Evolutionary conservation across 2,113 vertebrate genomes (phyloP).

Genomic region (Chunga burmeisteri): DNA sequence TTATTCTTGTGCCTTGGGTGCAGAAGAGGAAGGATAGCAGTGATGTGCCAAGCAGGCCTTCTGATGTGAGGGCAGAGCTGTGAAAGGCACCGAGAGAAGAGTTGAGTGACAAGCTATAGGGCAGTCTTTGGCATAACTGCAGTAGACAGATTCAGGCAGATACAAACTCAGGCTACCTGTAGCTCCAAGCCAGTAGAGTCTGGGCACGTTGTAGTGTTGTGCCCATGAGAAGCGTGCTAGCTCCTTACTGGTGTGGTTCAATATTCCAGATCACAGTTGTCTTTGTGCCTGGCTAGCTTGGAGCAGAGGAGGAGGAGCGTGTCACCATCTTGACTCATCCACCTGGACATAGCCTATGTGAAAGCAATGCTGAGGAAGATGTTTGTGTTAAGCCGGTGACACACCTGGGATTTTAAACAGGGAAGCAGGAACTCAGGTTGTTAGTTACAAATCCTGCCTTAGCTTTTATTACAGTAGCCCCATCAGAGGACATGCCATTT

Average conservation of each 20-base stretch:
- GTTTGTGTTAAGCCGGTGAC: neutral
- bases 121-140: neutral
- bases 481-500: neutral
- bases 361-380: neutral
- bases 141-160: neutral
- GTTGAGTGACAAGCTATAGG: no score
- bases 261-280: neutral
- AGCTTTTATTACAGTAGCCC: neutral
- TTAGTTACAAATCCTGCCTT: neutral
- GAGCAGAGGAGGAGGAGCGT: neutral
- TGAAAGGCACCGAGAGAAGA: neutral
- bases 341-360: neutral
- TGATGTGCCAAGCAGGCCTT: neutral
- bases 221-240: neutral
- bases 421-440: neutral
- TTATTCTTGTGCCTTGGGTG: neutral
- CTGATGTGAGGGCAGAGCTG: neutral
- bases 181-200: neutral
- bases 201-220: neutral
- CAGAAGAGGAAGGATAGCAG: neutral
- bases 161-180: neutral
- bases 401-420: neutral
- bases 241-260: neutral
- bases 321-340: neutral
- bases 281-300: neutral